Conservation (phyloP, 2,113 vertebrate genomes). For the Takifugu bimaculatus region DNA sequence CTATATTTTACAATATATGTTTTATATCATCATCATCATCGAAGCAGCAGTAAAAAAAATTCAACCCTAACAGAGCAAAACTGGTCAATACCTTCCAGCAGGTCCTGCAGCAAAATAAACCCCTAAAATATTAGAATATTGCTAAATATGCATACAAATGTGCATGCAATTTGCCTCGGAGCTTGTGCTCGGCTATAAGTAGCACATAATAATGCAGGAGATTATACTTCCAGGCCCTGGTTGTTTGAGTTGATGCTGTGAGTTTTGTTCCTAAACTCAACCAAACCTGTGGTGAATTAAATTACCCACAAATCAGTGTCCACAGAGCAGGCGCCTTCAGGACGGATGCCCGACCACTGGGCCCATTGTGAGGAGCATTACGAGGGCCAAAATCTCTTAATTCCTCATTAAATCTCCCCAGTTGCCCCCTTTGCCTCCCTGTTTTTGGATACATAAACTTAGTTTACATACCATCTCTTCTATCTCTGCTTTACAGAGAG, state of each 20-base stretch:
- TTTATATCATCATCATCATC: too few species aligned
- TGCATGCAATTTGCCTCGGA: too few species aligned
- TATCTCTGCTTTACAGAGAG: too few species aligned
- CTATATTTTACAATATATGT: too few species aligned
- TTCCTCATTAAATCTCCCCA: constrained; percentile 14
- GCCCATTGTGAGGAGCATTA: constrained; percentile 15
- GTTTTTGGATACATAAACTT: too few species aligned
- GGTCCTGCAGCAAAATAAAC: too few species aligned
- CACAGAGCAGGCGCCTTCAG: neutral
- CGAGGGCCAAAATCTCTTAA: constrained; percentile 17
- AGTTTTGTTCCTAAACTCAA: neutral
- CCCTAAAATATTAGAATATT: too few species aligned
- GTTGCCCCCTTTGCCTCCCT: constrained; percentile 6
- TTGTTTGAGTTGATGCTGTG: neutral
- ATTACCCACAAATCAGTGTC: neutral
- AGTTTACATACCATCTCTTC: too few species aligned
- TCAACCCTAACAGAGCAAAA: too few species aligned
- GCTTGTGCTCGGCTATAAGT: neutral
- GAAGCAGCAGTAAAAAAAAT: too few species aligned
- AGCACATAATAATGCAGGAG: neutral
- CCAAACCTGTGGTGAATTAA: neutral
- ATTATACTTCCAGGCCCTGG: neutral
- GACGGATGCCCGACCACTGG: neutral
- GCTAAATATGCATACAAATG: too few species aligned
- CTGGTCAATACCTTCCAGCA: too few species aligned